These are phyloP conservation scores for Datnioides undecimradiatus DNA, from an alignment of 2,113 vertebrate genomes.

Conservation along the genomic window DNA sequence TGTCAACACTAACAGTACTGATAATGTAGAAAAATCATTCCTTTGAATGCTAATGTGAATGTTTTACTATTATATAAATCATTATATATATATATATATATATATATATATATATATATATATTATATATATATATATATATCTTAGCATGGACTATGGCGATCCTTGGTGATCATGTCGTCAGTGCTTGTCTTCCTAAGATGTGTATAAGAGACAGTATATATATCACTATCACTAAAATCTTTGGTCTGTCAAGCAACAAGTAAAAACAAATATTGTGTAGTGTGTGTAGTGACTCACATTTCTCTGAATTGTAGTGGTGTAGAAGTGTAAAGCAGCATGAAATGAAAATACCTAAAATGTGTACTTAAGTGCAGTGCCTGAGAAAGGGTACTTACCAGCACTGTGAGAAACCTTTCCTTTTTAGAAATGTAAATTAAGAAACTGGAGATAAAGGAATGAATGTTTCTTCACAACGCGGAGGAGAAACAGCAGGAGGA, in stretches of 20 bases:
- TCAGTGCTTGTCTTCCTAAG: too few relatives aligned
- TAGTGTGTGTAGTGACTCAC: too few relatives aligned
- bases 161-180: too few relatives aligned
- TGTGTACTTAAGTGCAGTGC: neutral
- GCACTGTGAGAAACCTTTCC: neutral
- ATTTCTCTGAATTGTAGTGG: neutral
- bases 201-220: too few relatives aligned
- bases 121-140: too few relatives aligned
- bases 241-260: neutral
- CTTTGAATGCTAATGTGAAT: too few relatives aligned
- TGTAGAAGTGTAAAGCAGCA: neutral
- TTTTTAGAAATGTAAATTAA: constrained; percentile 11
- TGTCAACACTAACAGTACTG: neutral
- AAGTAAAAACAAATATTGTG: neutral
- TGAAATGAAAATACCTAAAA: neutral
- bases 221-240: too few relatives aligned
- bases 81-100: too few relatives aligned
- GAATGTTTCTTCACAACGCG: neutral
- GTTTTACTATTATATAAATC: too few relatives aligned
- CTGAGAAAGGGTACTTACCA: neutral
- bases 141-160: too few relatives aligned
- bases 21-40: too few relatives aligned
- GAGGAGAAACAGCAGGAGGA: neutral
- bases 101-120: too few relatives aligned
- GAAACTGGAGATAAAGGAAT: neutral